These are phyloP conservation scores for Phalacrocorax carbo DNA, from an alignment of 2,113 vertebrate genomes.

Conservation along the genomic window DNA sequence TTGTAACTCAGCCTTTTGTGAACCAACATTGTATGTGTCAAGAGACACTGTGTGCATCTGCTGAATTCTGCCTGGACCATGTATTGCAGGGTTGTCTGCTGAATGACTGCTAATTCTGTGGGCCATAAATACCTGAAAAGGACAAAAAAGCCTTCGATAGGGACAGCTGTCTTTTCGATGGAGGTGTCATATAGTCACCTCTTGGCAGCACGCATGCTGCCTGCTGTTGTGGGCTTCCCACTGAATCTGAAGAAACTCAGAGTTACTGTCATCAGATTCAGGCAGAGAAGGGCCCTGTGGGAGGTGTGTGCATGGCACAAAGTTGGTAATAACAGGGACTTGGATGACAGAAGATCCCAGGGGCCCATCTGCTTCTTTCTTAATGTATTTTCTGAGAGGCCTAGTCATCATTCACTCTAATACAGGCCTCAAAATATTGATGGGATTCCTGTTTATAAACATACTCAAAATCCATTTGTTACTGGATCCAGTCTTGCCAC, in stretches of 20 bases:
- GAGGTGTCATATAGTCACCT: background rate
- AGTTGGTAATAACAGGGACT: background rate
- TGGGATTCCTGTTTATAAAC: background rate
- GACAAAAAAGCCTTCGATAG: background rate
- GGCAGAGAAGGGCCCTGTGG: background rate
- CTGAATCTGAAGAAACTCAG: too few relatives aligned
- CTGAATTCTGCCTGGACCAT: background rate
- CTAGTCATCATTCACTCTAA: background rate
- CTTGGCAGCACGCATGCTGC: background rate
- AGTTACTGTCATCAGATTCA: background rate
- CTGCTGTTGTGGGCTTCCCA: background rate
- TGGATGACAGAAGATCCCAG: background rate
- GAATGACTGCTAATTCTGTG: background rate
- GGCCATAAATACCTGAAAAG: background rate
- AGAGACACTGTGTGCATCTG: background rate
- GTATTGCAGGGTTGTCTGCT: background rate
- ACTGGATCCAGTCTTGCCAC: background rate
- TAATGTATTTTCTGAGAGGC: background rate
- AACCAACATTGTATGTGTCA: accelerated
- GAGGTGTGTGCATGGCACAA: accelerated
- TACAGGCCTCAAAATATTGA: background rate
- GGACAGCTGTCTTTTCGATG: background rate
- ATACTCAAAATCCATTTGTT: background rate
- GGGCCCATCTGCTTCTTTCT: background rate
- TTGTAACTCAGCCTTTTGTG: background rate